Percentiles rank a stretch among this genome's conserved stretches.
These are phyloP conservation scores for Mantis religiosa DNA, from an alignment of 2,888 invertebrate species.

Conservation along the genomic window DNA sequence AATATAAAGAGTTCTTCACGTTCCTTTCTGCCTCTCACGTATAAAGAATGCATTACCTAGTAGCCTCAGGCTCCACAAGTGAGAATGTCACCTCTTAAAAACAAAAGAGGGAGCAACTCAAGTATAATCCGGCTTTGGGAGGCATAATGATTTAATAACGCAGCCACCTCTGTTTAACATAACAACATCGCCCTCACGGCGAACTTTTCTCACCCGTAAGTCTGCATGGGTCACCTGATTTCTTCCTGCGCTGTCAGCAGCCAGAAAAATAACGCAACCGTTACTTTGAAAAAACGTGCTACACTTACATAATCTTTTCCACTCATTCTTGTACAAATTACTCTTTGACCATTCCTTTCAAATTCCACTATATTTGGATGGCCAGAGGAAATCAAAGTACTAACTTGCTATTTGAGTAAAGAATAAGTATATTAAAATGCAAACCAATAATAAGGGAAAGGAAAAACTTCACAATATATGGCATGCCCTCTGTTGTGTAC, in stretches of 20 bases:
- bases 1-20: conserved; percentile 5
- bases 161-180: background rate
- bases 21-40: background rate
- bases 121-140: background rate
- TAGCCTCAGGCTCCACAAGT: background rate
- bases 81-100: conserved; percentile 16
- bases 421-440: no score
- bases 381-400: no score
- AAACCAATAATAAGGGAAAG: no score
- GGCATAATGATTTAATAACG: conserved; percentile 12
- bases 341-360: no score
- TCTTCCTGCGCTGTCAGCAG: background rate
- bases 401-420: no score
- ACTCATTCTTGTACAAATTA: no score
- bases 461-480: no score
- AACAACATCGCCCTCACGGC: background rate
- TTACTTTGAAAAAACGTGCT: no score
- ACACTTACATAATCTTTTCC: no score
- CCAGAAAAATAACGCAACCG: background rate
- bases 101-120: background rate
- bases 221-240: background rate
- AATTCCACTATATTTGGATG: no score
- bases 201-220: background rate
- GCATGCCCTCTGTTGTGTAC: no score
- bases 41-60: conserved; percentile 14